Evolutionary conservation across 2,888 invertebrate species (phyloP), one percentile per base, ranked within the genome.

Genomic region (Agrotis ipsilon): DNA sequence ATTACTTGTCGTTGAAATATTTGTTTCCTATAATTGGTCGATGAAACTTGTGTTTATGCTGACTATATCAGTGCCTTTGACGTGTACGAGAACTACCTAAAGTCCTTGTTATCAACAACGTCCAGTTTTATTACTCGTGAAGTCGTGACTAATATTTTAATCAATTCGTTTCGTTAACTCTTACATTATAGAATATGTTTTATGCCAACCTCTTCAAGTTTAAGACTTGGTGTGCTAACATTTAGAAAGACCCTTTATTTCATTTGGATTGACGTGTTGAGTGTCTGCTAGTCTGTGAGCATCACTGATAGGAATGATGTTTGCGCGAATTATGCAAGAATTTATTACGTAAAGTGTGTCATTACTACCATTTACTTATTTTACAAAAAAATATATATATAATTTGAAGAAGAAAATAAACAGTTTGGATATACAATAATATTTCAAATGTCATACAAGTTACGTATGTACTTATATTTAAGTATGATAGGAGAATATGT

Each of bases 201-300:
- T 72, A 66, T 72, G 65, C 72, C 19, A 39, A 54, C 32, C 48
- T 76, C 55, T 72, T 74, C 79, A 68, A 52, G 55, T 62, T 76
- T 71, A 75, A 65, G 70, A 66, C 55, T 72, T 70, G 73, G 62
- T 75, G 73, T 69, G 68, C 71, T 68, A 68, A 43, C 57, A 64
- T 74, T 72, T 78, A 64, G 62, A 75, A 78, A 72, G 77, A 72
- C 72, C 78, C 68, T 67, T 54, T 61, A 60, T 72, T 78, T 82
- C 66, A 69, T 75, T 78, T 78, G 70, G 75, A 83, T 75, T 81
- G 83, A 82, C 84, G 81, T 89, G 87, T 90, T 88, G 94, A 93
- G 94, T 95, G 94, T 91, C 89, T 94, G 94, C 95, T 96, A 95
- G 96, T 96, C 95, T 96, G 93, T 93, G 94, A 94, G 95, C 94